Percentiles rank a stretch among this genome's conserved stretches.
Evolutionary conservation across 1,140 invertebrate species (phyloP).

Genomic region (Neotoxoptera formosana): DNA sequence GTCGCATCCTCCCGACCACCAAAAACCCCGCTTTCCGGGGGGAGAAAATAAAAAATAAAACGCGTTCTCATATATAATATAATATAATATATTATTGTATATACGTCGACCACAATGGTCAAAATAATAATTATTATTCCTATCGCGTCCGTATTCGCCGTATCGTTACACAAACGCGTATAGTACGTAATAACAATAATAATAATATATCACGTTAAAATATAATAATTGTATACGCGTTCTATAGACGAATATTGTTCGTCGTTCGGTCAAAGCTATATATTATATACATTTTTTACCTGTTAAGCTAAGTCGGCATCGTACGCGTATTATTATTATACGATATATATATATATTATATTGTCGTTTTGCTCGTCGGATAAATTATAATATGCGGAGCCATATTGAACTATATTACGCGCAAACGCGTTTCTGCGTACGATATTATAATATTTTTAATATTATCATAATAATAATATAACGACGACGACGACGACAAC

Average conservation of each 20-base stretch:
- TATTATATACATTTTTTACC: background rate
- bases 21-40: background rate
- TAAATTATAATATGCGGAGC: background rate
- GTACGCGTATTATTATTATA: background rate
- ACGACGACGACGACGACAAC: background rate
- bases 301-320: background rate
- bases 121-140: background rate
- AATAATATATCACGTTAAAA: background rate
- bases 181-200: no score
- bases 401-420: no score
- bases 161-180: background rate
- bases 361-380: background rate
- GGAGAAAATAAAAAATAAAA: background rate
- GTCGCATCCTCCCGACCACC: background rate
- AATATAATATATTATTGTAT: background rate
- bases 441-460: background rate
- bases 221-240: conserved; percentile 16
- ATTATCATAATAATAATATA: no score
- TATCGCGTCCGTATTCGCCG: background rate
- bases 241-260: background rate
- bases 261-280: background rate
- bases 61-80: background rate
- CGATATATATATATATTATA: no score
- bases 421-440: background rate
- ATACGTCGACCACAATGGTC: background rate